These are phyloP conservation scores for Ceryle rudis DNA, from an alignment of 2,797 vertebrate genomes.

Conservation along the genomic window DNA sequence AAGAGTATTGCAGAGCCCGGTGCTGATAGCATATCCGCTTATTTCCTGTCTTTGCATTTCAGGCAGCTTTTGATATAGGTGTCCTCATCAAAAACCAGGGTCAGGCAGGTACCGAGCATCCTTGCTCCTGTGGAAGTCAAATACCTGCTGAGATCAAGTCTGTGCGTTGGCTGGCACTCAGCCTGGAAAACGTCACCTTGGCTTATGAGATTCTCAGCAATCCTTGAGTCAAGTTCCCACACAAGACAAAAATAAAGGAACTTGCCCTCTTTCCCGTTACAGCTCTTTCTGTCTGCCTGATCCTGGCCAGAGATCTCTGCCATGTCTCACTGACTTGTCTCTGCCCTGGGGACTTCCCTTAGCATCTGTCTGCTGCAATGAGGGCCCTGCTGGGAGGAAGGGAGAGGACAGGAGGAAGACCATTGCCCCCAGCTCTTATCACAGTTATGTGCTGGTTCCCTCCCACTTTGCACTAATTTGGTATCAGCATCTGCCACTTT, in stretches of 20 bases:
- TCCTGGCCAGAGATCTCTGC: not conserved
- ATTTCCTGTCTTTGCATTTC: conserved; percentile 38
- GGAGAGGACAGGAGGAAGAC: conserved; percentile 6
- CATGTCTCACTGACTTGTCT: not conserved
- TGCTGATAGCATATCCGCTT: conserved; percentile 58
- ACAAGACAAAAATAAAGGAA: conserved; percentile 38
- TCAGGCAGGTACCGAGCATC: conserved; percentile 24
- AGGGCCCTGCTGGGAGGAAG: not conserved
- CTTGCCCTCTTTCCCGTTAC: not conserved
- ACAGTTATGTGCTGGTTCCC: conserved; percentile 13
- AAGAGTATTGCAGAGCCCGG: conserved; percentile 44
- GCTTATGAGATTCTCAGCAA: conserved; percentile 35
- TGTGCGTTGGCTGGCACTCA: conserved; percentile 19
- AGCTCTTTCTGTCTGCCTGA: not conserved
- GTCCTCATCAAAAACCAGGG: conserved; percentile 46
- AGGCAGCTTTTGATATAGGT: not conserved
- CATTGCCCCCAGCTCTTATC: conserved; percentile 39
- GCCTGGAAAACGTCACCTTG: conserved; percentile 60
- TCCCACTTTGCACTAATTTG: conserved; percentile 31
- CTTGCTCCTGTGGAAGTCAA: conserved; percentile 13
- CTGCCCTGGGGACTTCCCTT: not conserved
- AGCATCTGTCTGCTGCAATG: not conserved
- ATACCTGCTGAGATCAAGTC: conserved; percentile 58
- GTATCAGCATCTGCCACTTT: conserved; percentile 44
- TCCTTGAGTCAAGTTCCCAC: conserved; percentile 57